These are phyloP conservation scores for Strix uralensis DNA, from an alignment of 2,113 vertebrate species.

Conservation along the genomic window DNA sequence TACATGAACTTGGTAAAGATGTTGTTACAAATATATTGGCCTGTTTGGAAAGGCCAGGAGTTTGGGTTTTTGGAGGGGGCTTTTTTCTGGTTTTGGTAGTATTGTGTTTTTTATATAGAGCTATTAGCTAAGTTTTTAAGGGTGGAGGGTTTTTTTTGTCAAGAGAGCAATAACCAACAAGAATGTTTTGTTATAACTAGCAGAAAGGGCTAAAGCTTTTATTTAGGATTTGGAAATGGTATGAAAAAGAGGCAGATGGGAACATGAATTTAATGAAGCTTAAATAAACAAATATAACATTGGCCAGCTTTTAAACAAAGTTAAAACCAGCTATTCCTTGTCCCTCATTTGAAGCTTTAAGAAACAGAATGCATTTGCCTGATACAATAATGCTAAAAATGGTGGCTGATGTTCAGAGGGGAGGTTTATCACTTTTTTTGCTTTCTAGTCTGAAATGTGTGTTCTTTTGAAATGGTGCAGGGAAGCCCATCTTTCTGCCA, in stretches of 20 bases:
- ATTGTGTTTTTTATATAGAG: slow-evolving; percentile 42
- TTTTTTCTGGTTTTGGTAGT: not conserved
- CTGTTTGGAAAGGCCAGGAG: slow-evolving; percentile 62
- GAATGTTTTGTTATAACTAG: slow-evolving; percentile 47
- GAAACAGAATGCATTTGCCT: not conserved
- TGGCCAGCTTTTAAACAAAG: slow-evolving; percentile 43
- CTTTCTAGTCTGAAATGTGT: not conserved
- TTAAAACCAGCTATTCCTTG: slow-evolving; percentile 34
- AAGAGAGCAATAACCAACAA: slow-evolving; percentile 40
- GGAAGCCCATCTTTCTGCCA: not conserved
- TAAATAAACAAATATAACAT: slow-evolving; percentile 64
- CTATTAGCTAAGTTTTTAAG: slow-evolving; percentile 62
- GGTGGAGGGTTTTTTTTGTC: not conserved
- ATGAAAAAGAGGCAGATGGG: slow-evolving; percentile 58
- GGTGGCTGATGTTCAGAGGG: not conserved
- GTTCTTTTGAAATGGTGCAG: not conserved
- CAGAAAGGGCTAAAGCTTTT: slow-evolving; percentile 64
- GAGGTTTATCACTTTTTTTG: not conserved
- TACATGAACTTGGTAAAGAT: slow-evolving; percentile 75
- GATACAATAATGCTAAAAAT: not conserved
- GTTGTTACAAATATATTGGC: slow-evolving; percentile 72
- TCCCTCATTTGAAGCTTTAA: slow-evolving; percentile 61
- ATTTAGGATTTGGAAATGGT: slow-evolving; percentile 67
- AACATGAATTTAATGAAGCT: slow-evolving; percentile 68
- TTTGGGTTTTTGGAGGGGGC: not conserved